Conservation (phyloP, 2,797 vertebrate genomes). For the Sebastes goodei region DNA sequence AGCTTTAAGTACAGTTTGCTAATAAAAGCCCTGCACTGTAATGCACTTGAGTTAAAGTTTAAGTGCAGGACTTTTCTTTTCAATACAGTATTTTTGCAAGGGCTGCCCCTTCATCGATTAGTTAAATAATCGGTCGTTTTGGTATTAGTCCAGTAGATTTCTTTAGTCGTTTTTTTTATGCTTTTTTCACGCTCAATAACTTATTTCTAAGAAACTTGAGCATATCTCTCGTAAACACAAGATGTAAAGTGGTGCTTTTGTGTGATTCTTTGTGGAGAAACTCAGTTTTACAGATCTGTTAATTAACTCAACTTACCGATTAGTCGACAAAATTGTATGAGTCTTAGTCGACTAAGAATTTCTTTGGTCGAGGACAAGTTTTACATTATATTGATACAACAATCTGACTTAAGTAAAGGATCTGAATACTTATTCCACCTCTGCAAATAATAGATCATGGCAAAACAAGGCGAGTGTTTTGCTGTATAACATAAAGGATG, state of each 20-base stretch:
- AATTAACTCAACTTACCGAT: no score
- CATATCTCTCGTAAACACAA: no score
- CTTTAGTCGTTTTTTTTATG: no score
- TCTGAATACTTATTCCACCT: not conserved
- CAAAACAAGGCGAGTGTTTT: not conserved
- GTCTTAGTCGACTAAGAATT: accelerated
- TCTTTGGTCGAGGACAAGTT: not conserved
- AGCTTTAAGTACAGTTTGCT: not conserved
- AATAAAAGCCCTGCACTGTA: not conserved
- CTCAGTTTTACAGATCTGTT: no score
- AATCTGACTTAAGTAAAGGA: not conserved
- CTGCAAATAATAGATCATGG: not conserved
- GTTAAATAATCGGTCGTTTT: no score
- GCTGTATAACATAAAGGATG: not conserved
- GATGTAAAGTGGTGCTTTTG: accelerated
- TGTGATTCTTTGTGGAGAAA: no score
- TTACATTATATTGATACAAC: not conserved
- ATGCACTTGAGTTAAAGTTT: not conserved
- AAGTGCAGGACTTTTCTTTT: not conserved
- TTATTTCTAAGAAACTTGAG: no score
- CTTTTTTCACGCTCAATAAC: no score
- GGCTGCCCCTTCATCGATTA: accelerated
- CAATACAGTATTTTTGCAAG: not conserved
- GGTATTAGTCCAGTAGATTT: no score
- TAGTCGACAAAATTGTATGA: accelerated